Conservation (phyloP, 2,113 vertebrate species). For the Calypte anna region DNA sequence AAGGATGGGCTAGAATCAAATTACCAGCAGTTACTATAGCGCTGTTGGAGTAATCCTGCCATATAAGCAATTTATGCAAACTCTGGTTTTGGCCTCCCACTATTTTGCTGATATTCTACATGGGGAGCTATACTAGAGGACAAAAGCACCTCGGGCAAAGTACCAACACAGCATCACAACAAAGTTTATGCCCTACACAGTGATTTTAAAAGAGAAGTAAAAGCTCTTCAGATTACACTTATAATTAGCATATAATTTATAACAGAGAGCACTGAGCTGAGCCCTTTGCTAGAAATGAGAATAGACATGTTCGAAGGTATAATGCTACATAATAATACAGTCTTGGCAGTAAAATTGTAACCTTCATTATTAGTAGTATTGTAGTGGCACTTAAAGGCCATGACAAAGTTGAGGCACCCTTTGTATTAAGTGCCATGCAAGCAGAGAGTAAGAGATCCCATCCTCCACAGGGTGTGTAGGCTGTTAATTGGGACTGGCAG, state of each 20-base stretch:
- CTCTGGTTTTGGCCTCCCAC: slow-evolving; percentile 19
- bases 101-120: slow-evolving; percentile 46
- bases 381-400: slow-evolving; percentile 26
- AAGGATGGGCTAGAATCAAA: slow-evolving; percentile 24
- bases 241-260: slow-evolving; percentile 60
- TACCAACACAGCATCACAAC: slow-evolving; percentile 17
- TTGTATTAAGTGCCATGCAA: background rate
- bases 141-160: slow-evolving; percentile 52
- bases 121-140: slow-evolving; percentile 7
- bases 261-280: slow-evolving; percentile 30
- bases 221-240: slow-evolving; percentile 45
- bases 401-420: background rate
- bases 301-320: slow-evolving; percentile 28
- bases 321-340: slow-evolving; percentile 61
- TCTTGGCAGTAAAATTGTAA: slow-evolving; percentile 49
- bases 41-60: background rate
- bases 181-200: slow-evolving; percentile 48
- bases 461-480: background rate
- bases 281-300: slow-evolving; percentile 45
- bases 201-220: slow-evolving; percentile 45
- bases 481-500: background rate
- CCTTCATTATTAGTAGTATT: slow-evolving; percentile 47
- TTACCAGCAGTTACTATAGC: background rate
- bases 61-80: slow-evolving; percentile 30
- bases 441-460: background rate